These are phyloP conservation scores for Augochlora pura DNA, from an alignment of 1,140 invertebrate species.

Conservation along the genomic window DNA sequence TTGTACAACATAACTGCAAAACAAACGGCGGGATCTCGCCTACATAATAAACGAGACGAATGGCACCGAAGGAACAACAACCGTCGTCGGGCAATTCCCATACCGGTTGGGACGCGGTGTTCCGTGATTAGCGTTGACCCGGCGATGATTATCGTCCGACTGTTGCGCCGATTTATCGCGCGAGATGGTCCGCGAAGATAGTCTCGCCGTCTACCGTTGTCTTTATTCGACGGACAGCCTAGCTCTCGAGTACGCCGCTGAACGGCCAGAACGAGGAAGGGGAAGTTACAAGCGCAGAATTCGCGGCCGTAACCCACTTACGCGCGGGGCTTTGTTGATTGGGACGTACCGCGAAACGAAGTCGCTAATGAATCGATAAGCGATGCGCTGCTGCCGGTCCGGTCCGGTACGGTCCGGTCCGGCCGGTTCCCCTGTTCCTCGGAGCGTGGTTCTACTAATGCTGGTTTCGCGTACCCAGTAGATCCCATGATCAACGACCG, in stretches of 20 bases:
- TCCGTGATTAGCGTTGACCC: slow-evolving; percentile 9
- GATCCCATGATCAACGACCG: slow-evolving; percentile 3
- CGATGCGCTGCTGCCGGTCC: slow-evolving; percentile 30
- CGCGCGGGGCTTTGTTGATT: neutral
- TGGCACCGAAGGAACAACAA: neutral
- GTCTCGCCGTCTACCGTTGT: neutral
- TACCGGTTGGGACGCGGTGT: neutral
- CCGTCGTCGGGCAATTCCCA: neutral
- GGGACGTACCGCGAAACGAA: neutral
- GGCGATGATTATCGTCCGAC: slow-evolving; percentile 12
- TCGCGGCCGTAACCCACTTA: slow-evolving; percentile 8
- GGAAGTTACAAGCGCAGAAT: neutral
- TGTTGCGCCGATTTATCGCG: slow-evolving; percentile 12
- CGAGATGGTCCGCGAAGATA: neutral
- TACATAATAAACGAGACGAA: neutral
- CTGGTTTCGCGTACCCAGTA: neutral
- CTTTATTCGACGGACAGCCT: neutral
- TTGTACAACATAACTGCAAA: neutral
- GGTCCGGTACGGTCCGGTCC: slow-evolving; percentile 12
- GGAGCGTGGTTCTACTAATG: slow-evolving; percentile 8
- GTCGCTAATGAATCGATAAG: slow-evolving; percentile 49
- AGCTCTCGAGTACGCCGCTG: neutral
- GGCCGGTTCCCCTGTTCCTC: neutral
- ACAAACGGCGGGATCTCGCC: slow-evolving; percentile 5
- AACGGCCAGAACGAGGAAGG: neutral